Evolutionary conservation across 2,888 invertebrate species (phyloP).

Genomic region (Cryptocephalus moraei): DNA sequence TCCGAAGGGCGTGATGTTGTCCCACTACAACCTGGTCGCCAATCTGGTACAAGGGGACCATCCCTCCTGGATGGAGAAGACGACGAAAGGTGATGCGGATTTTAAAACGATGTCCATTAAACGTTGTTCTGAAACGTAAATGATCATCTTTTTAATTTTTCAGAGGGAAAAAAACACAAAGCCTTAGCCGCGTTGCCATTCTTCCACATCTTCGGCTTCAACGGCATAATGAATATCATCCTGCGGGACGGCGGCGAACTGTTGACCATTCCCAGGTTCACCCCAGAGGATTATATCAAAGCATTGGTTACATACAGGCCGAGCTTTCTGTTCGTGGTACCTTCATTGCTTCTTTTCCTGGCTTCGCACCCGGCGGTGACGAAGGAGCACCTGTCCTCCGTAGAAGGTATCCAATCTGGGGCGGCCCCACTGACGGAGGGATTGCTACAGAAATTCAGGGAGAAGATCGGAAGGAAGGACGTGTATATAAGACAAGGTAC

Average conservation of each 20-base stretch:
- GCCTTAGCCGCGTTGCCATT: conserved; percentile 60
- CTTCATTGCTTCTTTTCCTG: conserved; percentile 65
- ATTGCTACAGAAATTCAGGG: conserved; percentile 50
- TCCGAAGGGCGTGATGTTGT: conserved; percentile 70
- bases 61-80: conserved; percentile 23
- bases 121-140: background rate
- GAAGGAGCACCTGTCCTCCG: conserved; percentile 52
- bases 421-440: conserved; percentile 64
- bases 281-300: conserved; percentile 61
- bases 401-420: conserved; percentile 57
- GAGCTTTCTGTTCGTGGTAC: conserved; percentile 58
- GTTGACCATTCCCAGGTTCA: conserved; percentile 62
- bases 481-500: conserved; percentile 34
- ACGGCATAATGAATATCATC: conserved; percentile 53
- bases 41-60: conserved; percentile 34
- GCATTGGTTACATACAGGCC: conserved; percentile 52
- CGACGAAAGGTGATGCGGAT: conserved; percentile 20
- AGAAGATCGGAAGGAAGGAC: conserved; percentile 37
- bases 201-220: conserved; percentile 72
- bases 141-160: background rate
- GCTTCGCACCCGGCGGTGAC: conserved; percentile 61
- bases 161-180: conserved; percentile 43
- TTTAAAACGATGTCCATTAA: background rate
- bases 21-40: conserved; percentile 54
- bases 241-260: conserved; percentile 51